Conservation (phyloP, 2,888 invertebrate species). For the Lepidocyrtoides sp. region DNA sequence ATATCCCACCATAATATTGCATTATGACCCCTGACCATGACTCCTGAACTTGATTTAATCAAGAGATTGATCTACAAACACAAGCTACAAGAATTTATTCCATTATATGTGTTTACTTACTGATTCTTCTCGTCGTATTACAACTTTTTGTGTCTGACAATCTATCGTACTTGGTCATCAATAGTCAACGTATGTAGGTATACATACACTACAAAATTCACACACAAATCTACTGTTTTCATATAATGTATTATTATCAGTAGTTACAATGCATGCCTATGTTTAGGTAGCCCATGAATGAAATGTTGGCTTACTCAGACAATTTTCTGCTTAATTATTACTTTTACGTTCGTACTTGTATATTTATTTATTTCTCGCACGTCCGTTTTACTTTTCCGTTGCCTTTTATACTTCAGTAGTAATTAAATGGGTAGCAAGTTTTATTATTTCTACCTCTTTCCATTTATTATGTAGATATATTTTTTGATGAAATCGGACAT, state of each 20-base stretch:
- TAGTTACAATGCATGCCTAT: too few species aligned
- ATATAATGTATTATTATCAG: too few species aligned
- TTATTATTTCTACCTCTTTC: background rate
- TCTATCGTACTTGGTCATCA: too few species aligned
- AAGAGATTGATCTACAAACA: constrained; percentile 45
- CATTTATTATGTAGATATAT: background rate
- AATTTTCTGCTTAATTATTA: background rate
- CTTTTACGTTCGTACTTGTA: background rate
- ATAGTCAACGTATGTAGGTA: too few species aligned
- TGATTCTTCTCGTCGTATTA: too few species aligned
- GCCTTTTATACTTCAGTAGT: background rate
- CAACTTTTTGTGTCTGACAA: too few species aligned
- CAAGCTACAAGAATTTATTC: background rate
- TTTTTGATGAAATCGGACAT: constrained; percentile 7
- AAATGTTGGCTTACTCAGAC: background rate
- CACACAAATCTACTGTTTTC: too few species aligned
- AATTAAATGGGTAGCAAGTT: background rate
- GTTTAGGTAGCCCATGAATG: too few species aligned
- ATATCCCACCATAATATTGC: constrained; percentile 1
- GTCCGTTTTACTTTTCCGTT: constrained; percentile 10
- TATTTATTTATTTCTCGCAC: background rate
- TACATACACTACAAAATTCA: too few species aligned
- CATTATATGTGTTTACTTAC: too few species aligned
- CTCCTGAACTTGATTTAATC: constrained; percentile 23
- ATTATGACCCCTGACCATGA: background rate